Base-by-base conservation (phyloP, 1,140 invertebrate species). In the Cherax quadricarinatus region DNA sequence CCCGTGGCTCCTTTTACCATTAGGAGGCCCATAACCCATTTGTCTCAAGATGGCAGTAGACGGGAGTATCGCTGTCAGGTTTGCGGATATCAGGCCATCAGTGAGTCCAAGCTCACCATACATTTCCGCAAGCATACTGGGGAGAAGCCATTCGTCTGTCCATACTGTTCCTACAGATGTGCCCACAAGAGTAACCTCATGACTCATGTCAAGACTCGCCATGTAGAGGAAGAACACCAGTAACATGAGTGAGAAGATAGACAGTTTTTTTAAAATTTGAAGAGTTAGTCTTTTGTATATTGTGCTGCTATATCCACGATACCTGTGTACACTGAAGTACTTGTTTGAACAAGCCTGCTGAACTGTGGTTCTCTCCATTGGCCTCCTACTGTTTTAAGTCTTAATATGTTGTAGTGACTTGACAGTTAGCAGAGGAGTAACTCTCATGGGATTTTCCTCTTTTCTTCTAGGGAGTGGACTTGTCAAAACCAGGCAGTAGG, bases 401-500 rank as follows among this genome's bases (percentile, higher is more conserved):
- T 30, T 85, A 70, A 70, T n/a, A 30, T 70, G 60, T 49, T 88
- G 57, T 88, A 53, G 30, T 75, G 51, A 62, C 78, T 7, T 75
- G 51, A 62, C 86, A 88, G 79, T 88, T 62, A 62, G 30, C 81
- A 90, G 88, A 90, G 66, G 81, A 84, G 81, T 86, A 91, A 86
- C 84, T 86, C 88, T 89, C 70, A 91, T 84, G 73, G 75, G 89
- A 90, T 90, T 91, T 86, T 84, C 88, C 88, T 89, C 84, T 91
- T 91, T 82, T 91, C 83, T 91, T 91, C 89, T 91, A 91, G 89
- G 89, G 89, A 80, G 85, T 91, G 89, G 89, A 85, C 83, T 86
- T 91, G 89, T 80, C 89, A 86, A 91, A 91, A 81, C 51, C 89
- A 85, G 53, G 83, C 75, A 89, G 88, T 89, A 70, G 88, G 79